Evolutionary conservation across 2,797 vertebrate genomes (phyloP), one percentile per base, ranked within the genome.

Genomic region (Sebastes matsubarae): DNA sequence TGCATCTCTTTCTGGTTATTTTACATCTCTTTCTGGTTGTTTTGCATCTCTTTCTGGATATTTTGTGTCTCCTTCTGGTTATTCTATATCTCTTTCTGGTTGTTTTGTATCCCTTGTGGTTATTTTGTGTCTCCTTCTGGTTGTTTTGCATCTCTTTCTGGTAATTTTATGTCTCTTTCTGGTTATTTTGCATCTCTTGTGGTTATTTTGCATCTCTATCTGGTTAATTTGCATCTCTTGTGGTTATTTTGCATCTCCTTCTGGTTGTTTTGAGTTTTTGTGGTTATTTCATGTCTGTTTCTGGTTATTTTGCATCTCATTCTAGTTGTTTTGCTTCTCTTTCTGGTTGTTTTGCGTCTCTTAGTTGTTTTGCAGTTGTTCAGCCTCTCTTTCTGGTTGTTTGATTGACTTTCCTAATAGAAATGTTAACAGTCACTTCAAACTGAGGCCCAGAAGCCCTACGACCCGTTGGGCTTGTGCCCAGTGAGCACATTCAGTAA

Each of bases 41-140:
- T 38, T 38, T 38, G 11, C 11, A 0, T 12, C 11, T 13, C 18
- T 20, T 50, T 42, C 5, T 6, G 5, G 14, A 6, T 6, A 1
- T 16, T 42, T 42, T 42, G 14, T 2, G 0, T 5, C 4, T 12
- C 34, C 4, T 38, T 38, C 12, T 24, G 5, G 12, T 22, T 2
- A 1, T 52, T 38, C 16, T 55, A 5, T 0, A 0, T 57, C 3
- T 68, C 9, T 25, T 25, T 24, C 4, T 5, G 5, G 8, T 54
- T 8, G 2, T 38, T 32, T 36, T 36, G 10, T 0, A 0, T 36
- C 2, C 6, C 5, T 42, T 42, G 1, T 5, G 38, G 16, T 46
- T 18, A 0, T 46, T 46, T 46, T 3, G 16, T 0, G 0, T 16
- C 42, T 18, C 16, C 3, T 46, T 42, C 38, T 2, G 38, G 38